Conservation (phyloP, 2,113 vertebrate species). For the Daphoenositta chrysoptera region DNA sequence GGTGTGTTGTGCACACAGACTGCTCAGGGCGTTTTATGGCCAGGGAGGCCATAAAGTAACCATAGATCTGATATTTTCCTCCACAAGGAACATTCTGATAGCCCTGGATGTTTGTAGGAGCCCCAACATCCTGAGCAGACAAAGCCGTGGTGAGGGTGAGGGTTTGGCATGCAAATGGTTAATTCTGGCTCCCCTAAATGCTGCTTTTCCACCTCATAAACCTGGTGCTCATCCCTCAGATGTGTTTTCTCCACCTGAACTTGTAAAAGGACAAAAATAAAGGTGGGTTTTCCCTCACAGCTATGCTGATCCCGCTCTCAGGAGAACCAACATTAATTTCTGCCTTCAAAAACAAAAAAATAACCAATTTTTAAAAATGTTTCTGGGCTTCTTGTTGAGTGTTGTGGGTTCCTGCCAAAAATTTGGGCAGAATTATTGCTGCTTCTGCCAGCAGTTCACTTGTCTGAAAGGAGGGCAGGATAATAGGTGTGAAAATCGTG, state of each 20-base stretch:
- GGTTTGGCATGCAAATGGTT: not conserved
- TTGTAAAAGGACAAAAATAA: not conserved
- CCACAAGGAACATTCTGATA: accelerated
- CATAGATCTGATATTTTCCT: accelerated
- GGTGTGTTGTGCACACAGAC: not conserved
- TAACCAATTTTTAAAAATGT: not conserved
- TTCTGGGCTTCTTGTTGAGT: not conserved
- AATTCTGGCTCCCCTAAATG: not conserved
- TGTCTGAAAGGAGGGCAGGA: not conserved
- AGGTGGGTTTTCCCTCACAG: not conserved
- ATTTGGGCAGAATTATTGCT: not conserved
- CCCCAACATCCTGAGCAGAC: not conserved
- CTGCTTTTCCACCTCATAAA: not conserved
- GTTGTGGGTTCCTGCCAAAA: not conserved
- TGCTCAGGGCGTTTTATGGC: not conserved
- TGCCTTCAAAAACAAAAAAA: not conserved
- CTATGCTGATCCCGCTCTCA: not conserved
- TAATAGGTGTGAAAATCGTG: not conserved
- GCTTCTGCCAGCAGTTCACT: not conserved
- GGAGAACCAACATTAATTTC: not conserved
- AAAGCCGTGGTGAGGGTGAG: not conserved
- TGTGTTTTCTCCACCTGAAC: not conserved
- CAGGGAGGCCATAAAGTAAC: not conserved
- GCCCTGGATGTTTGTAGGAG: too few relatives aligned
- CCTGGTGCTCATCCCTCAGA: not conserved